Conservation (phyloP, 1,140 invertebrate genomes). For the Whitmania pigra region DNA sequence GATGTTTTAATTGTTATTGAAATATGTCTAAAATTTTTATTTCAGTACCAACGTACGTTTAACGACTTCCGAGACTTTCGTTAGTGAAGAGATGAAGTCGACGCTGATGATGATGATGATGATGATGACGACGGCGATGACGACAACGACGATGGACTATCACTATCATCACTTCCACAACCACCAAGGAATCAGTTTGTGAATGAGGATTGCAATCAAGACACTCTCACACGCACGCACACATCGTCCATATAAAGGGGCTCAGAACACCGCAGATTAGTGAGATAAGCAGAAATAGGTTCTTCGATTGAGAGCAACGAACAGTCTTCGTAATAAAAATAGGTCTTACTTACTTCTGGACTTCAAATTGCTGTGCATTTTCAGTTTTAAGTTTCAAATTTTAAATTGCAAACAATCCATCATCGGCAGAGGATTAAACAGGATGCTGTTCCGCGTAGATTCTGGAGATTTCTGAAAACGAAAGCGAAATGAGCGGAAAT, state of each 20-base stretch:
- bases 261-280: background rate
- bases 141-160: background rate
- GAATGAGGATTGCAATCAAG: background rate
- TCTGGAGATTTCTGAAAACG: background rate
- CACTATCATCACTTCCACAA: background rate
- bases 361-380: no score
- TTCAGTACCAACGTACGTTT: no score
- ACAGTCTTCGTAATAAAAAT: no score
- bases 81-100: background rate
- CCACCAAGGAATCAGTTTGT: background rate
- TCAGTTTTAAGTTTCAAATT: no score
- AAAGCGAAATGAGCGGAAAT: background rate
- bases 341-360: no score
- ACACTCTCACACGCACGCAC: slow-evolving; percentile 13
- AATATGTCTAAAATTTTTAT: no score
- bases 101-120: background rate
- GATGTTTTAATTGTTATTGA: no score
- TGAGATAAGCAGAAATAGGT: no score
- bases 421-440: background rate
- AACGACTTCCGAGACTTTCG: no score
- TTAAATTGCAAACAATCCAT: background rate
- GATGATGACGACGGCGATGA: background rate
- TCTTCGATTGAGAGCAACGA: no score
- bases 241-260: slow-evolving; percentile 2
- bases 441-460: background rate